phyloP scores from a whole-genome alignment of 2,888 invertebrate species.

The Dioctria rufipes region DNA sequence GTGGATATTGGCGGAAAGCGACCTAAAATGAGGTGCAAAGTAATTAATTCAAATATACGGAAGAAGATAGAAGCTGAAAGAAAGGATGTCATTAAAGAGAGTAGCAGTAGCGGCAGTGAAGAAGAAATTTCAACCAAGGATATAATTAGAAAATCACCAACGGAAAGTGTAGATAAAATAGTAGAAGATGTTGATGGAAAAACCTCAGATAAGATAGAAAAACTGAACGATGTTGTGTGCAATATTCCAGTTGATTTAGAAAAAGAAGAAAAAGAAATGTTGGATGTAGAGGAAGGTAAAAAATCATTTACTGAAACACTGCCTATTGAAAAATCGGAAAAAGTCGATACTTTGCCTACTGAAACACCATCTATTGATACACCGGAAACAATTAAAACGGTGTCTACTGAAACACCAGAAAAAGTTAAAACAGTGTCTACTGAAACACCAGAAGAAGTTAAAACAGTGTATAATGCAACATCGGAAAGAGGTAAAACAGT shows the following conservation, averaged over 20 bases:
- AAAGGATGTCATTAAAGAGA: slow-evolving; percentile 66
- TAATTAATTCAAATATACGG: slow-evolving; percentile 65
- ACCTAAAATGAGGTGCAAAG: slow-evolving; percentile 68
- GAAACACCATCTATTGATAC: neutral
- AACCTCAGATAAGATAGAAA: too few relatives aligned
- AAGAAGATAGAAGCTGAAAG: slow-evolving; percentile 67
- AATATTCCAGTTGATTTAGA: neutral
- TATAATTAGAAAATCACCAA: neutral
- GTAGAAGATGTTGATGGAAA: neutral
- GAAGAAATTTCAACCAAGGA: neutral
- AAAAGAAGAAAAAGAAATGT: neutral
- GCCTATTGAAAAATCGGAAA: neutral
- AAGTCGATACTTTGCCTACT: neutral
- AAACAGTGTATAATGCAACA: too few relatives aligned
- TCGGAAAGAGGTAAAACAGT: too few relatives aligned
- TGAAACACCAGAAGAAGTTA: neutral
- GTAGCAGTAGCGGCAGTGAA: slow-evolving; percentile 66
- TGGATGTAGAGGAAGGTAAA: neutral
- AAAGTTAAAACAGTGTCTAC: neutral
- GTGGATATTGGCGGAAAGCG: slow-evolving; percentile 69
- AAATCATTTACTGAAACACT: neutral
- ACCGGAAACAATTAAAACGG: neutral
- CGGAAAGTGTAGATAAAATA: neutral
- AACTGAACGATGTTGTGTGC: too few relatives aligned
- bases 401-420: neutral